Percentiles rank a stretch among this genome's conserved stretches.
Conservation (phyloP, 2,113 vertebrate genomes). For the Nerophis lumbriciformis region DNA sequence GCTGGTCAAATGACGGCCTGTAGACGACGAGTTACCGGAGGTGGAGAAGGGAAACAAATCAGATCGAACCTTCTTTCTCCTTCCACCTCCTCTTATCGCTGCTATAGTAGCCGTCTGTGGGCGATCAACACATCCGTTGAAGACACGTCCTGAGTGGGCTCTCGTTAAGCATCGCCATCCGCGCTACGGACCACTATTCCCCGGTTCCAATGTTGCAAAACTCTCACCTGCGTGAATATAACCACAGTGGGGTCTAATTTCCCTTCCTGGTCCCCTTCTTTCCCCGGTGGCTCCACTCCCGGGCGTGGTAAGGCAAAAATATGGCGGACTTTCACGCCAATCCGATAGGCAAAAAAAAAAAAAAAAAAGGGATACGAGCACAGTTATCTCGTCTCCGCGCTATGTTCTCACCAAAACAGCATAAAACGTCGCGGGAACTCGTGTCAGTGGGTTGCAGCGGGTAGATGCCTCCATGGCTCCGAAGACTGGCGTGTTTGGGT, state of each 20-base stretch:
- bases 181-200: background rate
- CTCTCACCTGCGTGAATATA: constrained; percentile 13
- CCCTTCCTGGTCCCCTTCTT: background rate
- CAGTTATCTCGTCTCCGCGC: constrained; percentile 45
- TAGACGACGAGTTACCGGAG: constrained; percentile 21
- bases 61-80: constrained; percentile 19
- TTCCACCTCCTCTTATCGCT: constrained; percentile 28
- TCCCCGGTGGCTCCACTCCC: constrained; percentile 57
- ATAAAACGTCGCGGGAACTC: constrained; percentile 25
- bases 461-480: constrained; percentile 7
- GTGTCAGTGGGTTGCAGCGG: background rate
- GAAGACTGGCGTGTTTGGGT: background rate
- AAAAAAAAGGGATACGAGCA: constrained; percentile 48
- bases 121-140: constrained; percentile 66
- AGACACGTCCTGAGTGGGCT: constrained; percentile 42
- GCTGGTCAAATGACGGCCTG: constrained; percentile 13
- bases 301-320: constrained; percentile 74
- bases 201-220: constrained; percentile 14
- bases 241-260: constrained; percentile 42
- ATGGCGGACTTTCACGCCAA: constrained; percentile 76
- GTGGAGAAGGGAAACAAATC: constrained; percentile 11
- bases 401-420: constrained; percentile 31
- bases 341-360: constrained; percentile 49
- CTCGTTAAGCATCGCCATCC: constrained; percentile 43
- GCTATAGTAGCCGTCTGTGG: constrained; percentile 39